Conservation (phyloP, 2,797 vertebrate genomes). For the Hafferia zeledoni region DNA sequence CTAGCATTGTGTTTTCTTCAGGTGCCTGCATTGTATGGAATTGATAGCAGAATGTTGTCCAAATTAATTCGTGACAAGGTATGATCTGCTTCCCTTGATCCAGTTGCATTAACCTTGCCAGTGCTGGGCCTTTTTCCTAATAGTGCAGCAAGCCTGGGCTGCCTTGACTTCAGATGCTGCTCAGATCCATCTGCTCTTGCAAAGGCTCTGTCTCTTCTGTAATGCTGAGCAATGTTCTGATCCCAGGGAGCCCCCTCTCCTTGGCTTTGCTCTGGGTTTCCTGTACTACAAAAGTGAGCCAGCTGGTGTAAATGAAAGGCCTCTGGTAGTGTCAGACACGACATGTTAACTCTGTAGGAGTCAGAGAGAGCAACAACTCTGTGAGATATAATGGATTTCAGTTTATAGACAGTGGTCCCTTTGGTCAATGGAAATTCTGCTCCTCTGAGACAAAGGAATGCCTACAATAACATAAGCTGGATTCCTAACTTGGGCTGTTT, state of each 20-base stretch:
- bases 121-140: background rate
- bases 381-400: background rate
- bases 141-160: background rate
- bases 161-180: background rate
- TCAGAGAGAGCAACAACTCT: background rate
- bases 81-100: background rate
- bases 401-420: background rate
- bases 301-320: background rate
- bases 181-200: background rate
- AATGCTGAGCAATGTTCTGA: background rate
- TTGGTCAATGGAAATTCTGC: background rate
- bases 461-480: background rate
- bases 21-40: conserved; percentile 92
- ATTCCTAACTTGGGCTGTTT: background rate
- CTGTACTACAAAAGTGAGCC: background rate
- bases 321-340: background rate
- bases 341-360: background rate
- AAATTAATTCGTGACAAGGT: conserved; percentile 95
- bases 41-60: conserved; percentile 95
- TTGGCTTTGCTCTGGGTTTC: background rate
- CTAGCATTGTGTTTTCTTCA: conserved; percentile 53
- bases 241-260: background rate
- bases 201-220: background rate
- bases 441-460: background rate
- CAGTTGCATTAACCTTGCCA: background rate